Evolutionary conservation across 2,797 vertebrate genomes (phyloP).

Genomic region (Onychomys arenicola): DNA sequence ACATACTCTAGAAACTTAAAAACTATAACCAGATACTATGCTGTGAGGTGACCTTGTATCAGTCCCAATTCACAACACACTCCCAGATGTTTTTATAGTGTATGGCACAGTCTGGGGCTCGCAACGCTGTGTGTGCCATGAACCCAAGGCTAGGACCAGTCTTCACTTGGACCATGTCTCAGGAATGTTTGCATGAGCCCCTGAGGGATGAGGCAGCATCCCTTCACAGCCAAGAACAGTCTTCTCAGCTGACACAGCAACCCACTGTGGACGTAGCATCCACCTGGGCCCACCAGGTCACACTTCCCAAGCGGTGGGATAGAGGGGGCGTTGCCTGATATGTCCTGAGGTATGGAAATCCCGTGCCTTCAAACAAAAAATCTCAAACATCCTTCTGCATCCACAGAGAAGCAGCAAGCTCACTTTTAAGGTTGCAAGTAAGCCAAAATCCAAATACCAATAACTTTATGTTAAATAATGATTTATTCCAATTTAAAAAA

Average conservation of each 20-base stretch:
- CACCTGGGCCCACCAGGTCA: not conserved
- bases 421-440: not conserved
- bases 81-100: not conserved
- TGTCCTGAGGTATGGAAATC: not conserved
- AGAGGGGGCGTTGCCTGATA: not conserved
- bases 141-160: not conserved
- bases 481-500: not conserved
- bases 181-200: not conserved
- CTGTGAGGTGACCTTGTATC: not conserved
- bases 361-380: not conserved
- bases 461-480: slow-evolving; percentile 35
- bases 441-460: not conserved
- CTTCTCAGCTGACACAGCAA: not conserved
- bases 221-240: not conserved
- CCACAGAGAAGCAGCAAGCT: not conserved
- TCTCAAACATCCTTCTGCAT: not conserved
- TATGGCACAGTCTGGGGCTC: not conserved
- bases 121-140: not conserved
- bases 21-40: not conserved
- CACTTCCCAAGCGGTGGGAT: not conserved
- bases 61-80: not conserved
- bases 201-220: not conserved
- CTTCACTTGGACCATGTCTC: not conserved
- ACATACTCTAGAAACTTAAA: slow-evolving; percentile 17
- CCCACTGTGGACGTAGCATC: too few species aligned